Base-by-base conservation (phyloP, 2,113 vertebrate genomes). In the Jacana jacana region DNA sequence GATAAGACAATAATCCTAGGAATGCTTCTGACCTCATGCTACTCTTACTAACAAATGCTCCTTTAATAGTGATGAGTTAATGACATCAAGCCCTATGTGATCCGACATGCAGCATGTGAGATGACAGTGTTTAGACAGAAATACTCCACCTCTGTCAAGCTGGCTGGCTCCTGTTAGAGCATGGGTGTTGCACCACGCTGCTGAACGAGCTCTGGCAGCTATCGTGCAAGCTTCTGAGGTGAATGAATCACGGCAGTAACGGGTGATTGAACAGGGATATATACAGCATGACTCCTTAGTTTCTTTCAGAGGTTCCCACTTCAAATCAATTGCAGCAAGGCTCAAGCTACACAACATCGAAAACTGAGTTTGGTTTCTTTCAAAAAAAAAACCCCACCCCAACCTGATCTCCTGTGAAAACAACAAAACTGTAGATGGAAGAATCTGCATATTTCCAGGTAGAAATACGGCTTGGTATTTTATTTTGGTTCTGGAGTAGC, bases 1-100 rank as follows among this genome's bases (percentile, higher is more conserved):
- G 82, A 93, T 86, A 94, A 78, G 13, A 57, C 31, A 83, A 48
- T 63, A 78, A 89, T 79, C 60, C 49, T 63, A 89, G 72, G 82
- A 94, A 94, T 83, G 65, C 35, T 88, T 93, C 95, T 95, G 95
- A 85, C 79, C 49, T 82, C 66, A 69, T 42, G 68, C 39, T 87
- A 81, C 83, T 64, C 70, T 83, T 80, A 49, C 64, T 44, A 68
- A 93, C 66, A 81, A 70, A 65, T 79, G 27, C 66, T 95, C 91
- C 58, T 94, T 94, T 95, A 97, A 69, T 65, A 88, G 85, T 17
- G 71, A 73, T 93, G 97, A 94, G 96, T 95, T 88, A 89, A 82
- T 88, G 52, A 17, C 55, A 90, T 65, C 35, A 57, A 93, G 80
- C 65, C 42, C 28, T 18, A 55, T 70, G 60, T 28, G 63, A 89